These are phyloP conservation scores for Amphiura filiformis DNA, from an alignment of 35 echinoderm and acorn worm genomes.

Conservation along the genomic window DNA sequence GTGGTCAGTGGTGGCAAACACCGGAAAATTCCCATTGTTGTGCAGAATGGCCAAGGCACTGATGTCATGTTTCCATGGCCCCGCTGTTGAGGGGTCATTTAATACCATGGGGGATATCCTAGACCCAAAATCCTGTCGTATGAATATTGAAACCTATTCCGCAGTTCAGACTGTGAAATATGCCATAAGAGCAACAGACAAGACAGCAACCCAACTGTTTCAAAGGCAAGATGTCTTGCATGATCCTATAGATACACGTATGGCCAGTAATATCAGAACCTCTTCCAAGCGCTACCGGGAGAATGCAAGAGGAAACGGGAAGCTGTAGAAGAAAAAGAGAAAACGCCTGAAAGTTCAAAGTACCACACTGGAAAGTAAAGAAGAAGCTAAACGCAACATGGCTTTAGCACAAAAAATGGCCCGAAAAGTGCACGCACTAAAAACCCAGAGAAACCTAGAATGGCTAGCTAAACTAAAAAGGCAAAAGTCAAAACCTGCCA, in stretches of 20 bases:
- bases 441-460: too few relatives aligned
- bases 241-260: neutral
- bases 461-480: too few relatives aligned
- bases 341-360: too few relatives aligned
- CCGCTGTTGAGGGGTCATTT: slow-evolving; percentile 27
- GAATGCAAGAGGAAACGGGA: too few relatives aligned
- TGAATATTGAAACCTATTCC: slow-evolving; percentile 3
- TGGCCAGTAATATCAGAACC: neutral
- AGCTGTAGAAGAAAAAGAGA: too few relatives aligned
- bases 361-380: too few relatives aligned
- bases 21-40: neutral
- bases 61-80: slow-evolving; percentile 25
- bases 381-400: too few relatives aligned
- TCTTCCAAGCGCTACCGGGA: neutral
- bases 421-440: too few relatives aligned
- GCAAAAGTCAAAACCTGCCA: too few relatives aligned
- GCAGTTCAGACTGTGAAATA: slow-evolving; percentile 30
- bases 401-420: too few relatives aligned
- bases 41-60: slow-evolving; percentile 3
- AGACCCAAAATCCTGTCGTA: neutral
- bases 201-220: neutral
- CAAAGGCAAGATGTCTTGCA: neutral
- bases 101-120: slow-evolving; percentile 24
- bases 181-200: neutral
- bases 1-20: neutral